Base-by-base conservation (phyloP, 2,113 vertebrate genomes). In the Anser cygnoides region DNA sequence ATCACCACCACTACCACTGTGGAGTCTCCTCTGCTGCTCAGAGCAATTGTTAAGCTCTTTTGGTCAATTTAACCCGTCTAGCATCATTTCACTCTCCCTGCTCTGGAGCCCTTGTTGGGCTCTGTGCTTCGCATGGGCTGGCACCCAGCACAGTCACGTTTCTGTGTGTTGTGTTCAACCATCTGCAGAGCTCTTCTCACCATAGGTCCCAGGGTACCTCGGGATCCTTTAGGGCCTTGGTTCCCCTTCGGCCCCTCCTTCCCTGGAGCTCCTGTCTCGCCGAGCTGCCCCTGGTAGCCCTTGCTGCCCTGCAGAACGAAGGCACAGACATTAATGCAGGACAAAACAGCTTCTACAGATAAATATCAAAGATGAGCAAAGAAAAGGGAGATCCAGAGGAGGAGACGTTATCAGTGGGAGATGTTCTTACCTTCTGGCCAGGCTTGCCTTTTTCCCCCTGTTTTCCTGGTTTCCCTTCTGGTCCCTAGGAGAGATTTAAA, bases 191-290 rank as follows among this genome's bases (percentile, higher is more conserved):
- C 91, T 80, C 75, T 97, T 96, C 98, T 98, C 98, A 99, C 99
- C 99, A 97, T 98, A 67, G 99, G 98, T 98, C 99, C 99, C 78
- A 98, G 98, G 93, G 99, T 99, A 97, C 99, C 99, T 98, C 99
- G 98, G 70, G 99, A 99, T 90, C 99, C 99, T 97, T 99, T 99
- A 18, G 98, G 99, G 82, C 99, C 99, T 82, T 98, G 98, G 91
- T 98, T 99, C 62, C 99, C 99, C 37, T 97, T 97, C 0, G 98
- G 97, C 70, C 99, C 99, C 2, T 92, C 97, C 92, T 99, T 98
- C 83, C 99, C 99, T 61, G 99, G 97, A 26, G 94, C 13, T 37
- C 99, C 99, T 7, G 98, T 99, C 97, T 99, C 99, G 4, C 99
- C 99, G 1, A 99, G 98, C 86, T 99, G 98, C 86, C 99, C 99